These are phyloP conservation scores for Gouania willdenowi DNA, from an alignment of 2,797 vertebrate species.

Conservation along the genomic window DNA sequence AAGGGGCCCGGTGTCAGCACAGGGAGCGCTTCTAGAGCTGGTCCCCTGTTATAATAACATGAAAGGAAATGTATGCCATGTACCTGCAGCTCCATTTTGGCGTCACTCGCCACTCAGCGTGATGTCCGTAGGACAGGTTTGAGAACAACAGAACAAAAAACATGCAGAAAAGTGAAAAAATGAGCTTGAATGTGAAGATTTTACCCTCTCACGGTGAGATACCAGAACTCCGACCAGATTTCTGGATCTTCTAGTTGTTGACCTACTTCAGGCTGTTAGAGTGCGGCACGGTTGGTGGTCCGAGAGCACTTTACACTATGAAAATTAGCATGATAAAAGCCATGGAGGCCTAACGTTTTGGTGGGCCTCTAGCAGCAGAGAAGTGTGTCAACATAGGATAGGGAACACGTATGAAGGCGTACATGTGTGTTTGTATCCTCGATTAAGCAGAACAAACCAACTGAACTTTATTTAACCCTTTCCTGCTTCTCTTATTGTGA, in stretches of 20 bases:
- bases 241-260: constrained; percentile 8
- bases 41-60: constrained; percentile 42
- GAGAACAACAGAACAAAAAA: background rate
- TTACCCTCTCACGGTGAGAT: too few relatives aligned
- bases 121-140: constrained; percentile 8
- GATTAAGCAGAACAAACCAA: too few relatives aligned
- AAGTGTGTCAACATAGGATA: constrained; percentile 9
- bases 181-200: too few relatives aligned
- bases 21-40: constrained; percentile 40
- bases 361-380: constrained; percentile 5
- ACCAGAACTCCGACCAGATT: too few relatives aligned
- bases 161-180: background rate
- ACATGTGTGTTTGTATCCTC: too few relatives aligned
- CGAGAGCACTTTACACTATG: constrained; percentile 28
- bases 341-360: constrained; percentile 15
- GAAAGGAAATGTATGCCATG: constrained; percentile 33
- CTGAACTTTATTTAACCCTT: too few relatives aligned
- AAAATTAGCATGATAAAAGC: constrained; percentile 52
- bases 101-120: background rate
- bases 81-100: constrained; percentile 47
- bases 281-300: constrained; percentile 44
- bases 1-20: constrained; percentile 52
- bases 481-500: too few relatives aligned
- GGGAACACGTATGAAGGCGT: too few relatives aligned
- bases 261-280: constrained; percentile 29